Evolutionary conservation across 92 coral and sea anemone genomes (phyloP).

Genomic region (Desmophyllum pertusum): DNA sequence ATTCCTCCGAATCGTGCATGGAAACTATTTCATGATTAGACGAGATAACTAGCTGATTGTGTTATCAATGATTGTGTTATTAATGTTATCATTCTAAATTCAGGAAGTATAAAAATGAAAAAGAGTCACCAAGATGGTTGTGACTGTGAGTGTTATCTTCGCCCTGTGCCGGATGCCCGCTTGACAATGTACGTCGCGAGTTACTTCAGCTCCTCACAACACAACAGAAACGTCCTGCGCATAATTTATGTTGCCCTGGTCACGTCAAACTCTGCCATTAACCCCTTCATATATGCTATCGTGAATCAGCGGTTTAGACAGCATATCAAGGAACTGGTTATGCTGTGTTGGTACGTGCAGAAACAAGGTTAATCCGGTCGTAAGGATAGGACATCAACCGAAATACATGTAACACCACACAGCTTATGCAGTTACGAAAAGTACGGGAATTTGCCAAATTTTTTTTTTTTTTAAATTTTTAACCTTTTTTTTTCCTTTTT

Average conservation of each 20-base stretch:
- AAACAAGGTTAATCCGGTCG: constrained; percentile 3
- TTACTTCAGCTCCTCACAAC: neutral
- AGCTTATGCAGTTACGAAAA: neutral
- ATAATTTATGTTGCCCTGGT: constrained; percentile 6
- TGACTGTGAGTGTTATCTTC: constrained; percentile 55
- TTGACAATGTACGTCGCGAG: constrained; percentile 35
- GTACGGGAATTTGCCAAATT: too few species aligned
- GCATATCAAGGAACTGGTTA: constrained; percentile 25
- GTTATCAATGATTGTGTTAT: neutral
- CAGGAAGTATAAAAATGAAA: constrained; percentile 36
- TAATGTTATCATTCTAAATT: neutral
- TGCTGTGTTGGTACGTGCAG: constrained; percentile 11
- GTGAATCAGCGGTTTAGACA: constrained; percentile 23
- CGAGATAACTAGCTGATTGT: too few species aligned
- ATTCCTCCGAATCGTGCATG: too few species aligned
- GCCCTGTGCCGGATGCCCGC: constrained; percentile 48
- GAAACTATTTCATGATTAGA: too few species aligned
- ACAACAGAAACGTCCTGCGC: constrained; percentile 2
- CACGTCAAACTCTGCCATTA: constrained; percentile 12
- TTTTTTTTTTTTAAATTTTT: too few species aligned
- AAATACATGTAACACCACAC: neutral
- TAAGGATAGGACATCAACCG: neutral
- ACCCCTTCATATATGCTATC: constrained; percentile 34
- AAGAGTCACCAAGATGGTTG: constrained; percentile 65
- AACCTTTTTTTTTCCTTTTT: too few species aligned